Percentiles rank a stretch among this genome's conserved stretches.
These are phyloP conservation scores for Dermochelys coriacea DNA, from an alignment of 2,797 vertebrate species.

Conservation along the genomic window DNA sequence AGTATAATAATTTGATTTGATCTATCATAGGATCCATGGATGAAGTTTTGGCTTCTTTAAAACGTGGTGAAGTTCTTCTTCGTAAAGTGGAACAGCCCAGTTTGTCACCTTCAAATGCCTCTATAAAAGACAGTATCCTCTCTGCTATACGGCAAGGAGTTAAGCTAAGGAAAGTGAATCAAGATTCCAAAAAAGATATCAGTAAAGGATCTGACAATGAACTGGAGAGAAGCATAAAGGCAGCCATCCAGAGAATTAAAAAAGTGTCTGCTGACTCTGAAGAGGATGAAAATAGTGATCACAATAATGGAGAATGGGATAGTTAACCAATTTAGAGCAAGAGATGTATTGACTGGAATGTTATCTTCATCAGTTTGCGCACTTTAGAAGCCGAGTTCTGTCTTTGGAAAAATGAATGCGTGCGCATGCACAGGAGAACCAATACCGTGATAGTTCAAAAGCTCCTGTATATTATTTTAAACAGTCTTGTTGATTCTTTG, in stretches of 20 bases:
- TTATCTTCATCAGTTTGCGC: constrained; percentile 17
- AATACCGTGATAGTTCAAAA: not conserved
- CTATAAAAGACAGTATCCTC: constrained; percentile 85
- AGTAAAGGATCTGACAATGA: constrained; percentile 78
- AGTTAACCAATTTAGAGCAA: constrained; percentile 67
- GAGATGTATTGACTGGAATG: constrained; percentile 2
- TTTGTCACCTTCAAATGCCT: not conserved
- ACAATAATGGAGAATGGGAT: constrained; percentile 88
- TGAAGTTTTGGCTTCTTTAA: constrained; percentile 92
- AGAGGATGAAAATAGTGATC: constrained; percentile 84
- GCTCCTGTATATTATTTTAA: not conserved
- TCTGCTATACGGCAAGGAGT: constrained; percentile 92
- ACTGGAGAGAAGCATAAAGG: constrained; percentile 94
- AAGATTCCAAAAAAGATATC: not conserved
- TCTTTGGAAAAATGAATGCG: not conserved
- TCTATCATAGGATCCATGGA: constrained; percentile 91
- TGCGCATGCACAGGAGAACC: not conserved
- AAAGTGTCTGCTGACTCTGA: constrained; percentile 92
- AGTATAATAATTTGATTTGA: not conserved
- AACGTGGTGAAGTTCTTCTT: constrained; percentile 83
- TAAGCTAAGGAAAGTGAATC: constrained; percentile 87
- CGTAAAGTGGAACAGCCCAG: constrained; percentile 73
- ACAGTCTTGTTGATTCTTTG: not conserved
- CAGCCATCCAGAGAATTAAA: constrained; percentile 95
- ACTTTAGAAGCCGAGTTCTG: not conserved